Evolutionary conservation across 2,113 vertebrate genomes (phyloP), one percentile per base, ranked within the genome.

Genomic region (Trachemys scripta): DNA sequence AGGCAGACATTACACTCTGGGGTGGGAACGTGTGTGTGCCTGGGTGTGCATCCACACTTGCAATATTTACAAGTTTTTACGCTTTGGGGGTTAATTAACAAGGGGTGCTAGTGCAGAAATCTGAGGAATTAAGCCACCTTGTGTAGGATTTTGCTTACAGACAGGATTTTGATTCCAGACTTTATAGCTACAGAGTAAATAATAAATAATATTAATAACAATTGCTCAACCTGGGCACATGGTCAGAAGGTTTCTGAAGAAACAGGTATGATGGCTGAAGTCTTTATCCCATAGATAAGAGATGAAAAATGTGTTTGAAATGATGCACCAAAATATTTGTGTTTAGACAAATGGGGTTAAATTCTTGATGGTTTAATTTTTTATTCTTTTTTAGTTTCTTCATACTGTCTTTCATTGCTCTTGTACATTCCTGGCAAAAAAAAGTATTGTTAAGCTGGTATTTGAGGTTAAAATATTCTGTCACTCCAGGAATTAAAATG

Each of bases 401-500:
- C 25, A n/a, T 83, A 8, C 82, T 56, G 14, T 84, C n/a, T 90
- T 85, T 82, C 86, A 27, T 89, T 84, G 19, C 13, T 83, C 5
- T 81, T 95, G 35, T 59, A 24, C 54, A 81, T 35, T 10, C 3
- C 88, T 85, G n/a, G 92, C n/a, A 10, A 87, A 81, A 1, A 87
- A 81, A 1, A 2, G 86, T 12, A 47, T 94, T 94, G 88, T 76
- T 42, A 76, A 25, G 2, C 20, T 75, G 72, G 10, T 45, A 76
- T 42, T 45, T 42, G 22, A 54, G 22, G 24, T 76, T 45, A 76
- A 45, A 76, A 76, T 38, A 45, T 22, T 45, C 38, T 45, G 25
- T 92, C 91, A 82, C 75, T 93, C 95, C 92, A 79, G 93, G 84
- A 93, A 96, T 93, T 42, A 57, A 92, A 31, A 90, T 91, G 94